Evolutionary conservation across 2,113 vertebrate species (phyloP).

Genomic region (Dinomys branickii): DNA sequence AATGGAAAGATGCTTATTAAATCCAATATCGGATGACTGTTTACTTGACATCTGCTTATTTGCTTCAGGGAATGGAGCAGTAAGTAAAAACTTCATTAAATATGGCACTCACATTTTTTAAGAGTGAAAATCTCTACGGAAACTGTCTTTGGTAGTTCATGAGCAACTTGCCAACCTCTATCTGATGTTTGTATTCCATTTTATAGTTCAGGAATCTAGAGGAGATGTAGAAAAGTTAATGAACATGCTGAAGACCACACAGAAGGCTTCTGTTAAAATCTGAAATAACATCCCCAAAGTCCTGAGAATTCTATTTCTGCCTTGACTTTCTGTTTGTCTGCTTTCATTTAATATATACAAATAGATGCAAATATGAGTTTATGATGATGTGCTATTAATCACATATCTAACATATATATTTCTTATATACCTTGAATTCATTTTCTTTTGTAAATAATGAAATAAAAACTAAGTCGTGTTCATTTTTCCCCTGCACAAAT

Average conservation of each 20-base stretch:
- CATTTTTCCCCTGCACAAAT: neutral
- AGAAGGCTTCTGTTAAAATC: neutral
- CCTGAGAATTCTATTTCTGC: neutral
- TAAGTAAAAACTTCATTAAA: neutral
- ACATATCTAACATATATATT: neutral
- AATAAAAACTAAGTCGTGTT: neutral
- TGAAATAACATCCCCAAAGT: neutral
- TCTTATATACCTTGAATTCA: neutral
- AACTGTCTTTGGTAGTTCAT: slow-evolving; percentile 19
- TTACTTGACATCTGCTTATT: slow-evolving; percentile 20
- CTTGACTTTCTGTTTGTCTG: neutral
- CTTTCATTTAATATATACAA: slow-evolving; percentile 15
- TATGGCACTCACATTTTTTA: slow-evolving; percentile 2
- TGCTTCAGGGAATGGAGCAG: slow-evolving; percentile 7
- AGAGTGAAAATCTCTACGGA: neutral
- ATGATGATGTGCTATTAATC: neutral
- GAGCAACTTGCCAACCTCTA: neutral
- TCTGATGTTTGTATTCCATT: slow-evolving; percentile 5
- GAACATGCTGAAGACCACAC: neutral
- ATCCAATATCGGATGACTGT: neutral
- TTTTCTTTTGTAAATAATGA: slow-evolving; percentile 8
- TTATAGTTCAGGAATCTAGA: slow-evolving; percentile 42
- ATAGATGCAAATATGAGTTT: neutral
- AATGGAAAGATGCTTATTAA: neutral
- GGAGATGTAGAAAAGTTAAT: neutral